Base-by-base conservation (phyloP, 2,797 vertebrate species). In the Phrynocephalus guinanensis region DNA sequence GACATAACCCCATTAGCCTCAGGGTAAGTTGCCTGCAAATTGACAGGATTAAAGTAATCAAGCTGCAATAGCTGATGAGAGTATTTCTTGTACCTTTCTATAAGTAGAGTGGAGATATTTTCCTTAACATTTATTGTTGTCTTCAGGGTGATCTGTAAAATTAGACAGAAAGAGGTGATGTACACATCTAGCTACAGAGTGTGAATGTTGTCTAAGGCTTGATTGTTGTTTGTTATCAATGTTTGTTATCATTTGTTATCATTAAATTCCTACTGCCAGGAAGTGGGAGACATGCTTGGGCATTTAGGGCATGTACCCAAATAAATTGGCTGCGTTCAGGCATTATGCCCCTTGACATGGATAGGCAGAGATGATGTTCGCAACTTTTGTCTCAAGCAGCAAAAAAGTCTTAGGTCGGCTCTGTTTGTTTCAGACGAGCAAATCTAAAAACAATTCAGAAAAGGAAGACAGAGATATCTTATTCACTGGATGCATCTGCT, bases 41-140 rank as follows among this genome's bases (percentile, higher is more conserved):
- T 79, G 87, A 48, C 73, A 83, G 5, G 1, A 20, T 33, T 78
- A 89, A 77, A 85, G 56, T 48, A 86, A 86, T 66, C 70, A 81
- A 86, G 52, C 70, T 86, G 56, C 44, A 66, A 63, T 48, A 73
- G 68, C 52, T 20, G 26, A 81, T 66, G 26, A 66, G 78, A 66
- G 70, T 33, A 33, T 73, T 68, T 30, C 18, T 68, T 84, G 70
- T 15, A 84, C 60, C 75, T 85, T 68, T 16, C 26, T 33, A 75
- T 80, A 63, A 73, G 73, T 20, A 81, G 18, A 75, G 7, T 67
- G 26, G 28, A 67, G 50, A 6, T 50, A 67, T 16, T 22, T 77
- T 28, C 4, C 38, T 52, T 48, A 79, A 6, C 38, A 79, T 30
- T 26, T 44, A 44, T 6, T 67, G 52, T 63, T 63, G 60, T 63